phyloP scores from a whole-genome alignment of 2,888 invertebrate species.

The Nephrotoma appendiculata region DNA sequence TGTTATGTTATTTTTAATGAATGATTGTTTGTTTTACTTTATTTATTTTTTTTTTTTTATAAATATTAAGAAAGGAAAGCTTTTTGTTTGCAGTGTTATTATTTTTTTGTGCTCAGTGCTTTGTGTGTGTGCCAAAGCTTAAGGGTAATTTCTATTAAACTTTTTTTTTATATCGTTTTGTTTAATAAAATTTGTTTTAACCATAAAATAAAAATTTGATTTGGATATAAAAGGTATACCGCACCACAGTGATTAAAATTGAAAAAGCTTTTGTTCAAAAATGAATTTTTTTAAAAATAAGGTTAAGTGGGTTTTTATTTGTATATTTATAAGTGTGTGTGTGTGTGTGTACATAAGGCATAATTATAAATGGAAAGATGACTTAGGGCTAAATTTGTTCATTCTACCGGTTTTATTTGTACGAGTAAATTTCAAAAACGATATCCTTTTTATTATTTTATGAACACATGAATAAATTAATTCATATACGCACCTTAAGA shows the following conservation, averaged over 20 bases:
- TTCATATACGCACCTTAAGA: neutral
- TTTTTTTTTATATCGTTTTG: neutral
- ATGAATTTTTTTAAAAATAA: neutral
- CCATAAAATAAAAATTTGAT: neutral
- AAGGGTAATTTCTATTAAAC: neutral
- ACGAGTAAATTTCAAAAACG: neutral
- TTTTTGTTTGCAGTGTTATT: neutral
- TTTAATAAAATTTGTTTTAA: neutral
- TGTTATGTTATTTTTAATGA: neutral
- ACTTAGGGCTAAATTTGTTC: neutral
- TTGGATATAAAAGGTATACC: neutral
- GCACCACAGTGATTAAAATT: neutral
- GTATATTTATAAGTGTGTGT: neutral
- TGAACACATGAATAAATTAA: neutral
- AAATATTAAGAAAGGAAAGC: neutral
- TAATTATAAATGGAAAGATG: neutral
- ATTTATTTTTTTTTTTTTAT: neutral
- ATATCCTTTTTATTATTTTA: neutral
- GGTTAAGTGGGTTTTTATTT: neutral
- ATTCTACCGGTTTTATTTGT: neutral
- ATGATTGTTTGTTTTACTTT: neutral
- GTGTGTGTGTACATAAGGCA: neutral
- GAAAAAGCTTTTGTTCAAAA: neutral
- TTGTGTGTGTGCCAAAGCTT: neutral
- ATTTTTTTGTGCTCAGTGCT: neutral